Evolutionary conservation across 2,797 vertebrate genomes (phyloP).

Genomic region (Oryzias sinensis): DNA sequence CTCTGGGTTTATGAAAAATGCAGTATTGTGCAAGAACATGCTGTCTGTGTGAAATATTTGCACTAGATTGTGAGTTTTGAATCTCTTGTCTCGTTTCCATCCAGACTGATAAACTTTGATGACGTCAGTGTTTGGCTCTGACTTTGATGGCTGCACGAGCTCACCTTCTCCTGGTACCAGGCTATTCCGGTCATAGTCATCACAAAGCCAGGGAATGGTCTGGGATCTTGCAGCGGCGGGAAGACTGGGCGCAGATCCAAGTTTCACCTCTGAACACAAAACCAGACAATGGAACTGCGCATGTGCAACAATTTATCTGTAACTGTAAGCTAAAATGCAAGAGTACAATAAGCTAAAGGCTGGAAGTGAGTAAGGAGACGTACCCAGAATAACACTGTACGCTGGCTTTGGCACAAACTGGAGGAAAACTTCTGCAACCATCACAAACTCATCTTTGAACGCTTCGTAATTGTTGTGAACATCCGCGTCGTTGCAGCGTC

Average conservation of each 20-base stretch:
- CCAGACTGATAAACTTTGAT: no score
- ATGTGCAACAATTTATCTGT: background rate
- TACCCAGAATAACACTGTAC: conserved; percentile 26
- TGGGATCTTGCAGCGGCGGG: conserved; percentile 71
- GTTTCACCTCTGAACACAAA: conserved; percentile 34
- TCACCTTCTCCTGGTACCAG: conserved; percentile 98
- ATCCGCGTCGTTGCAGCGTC: conserved; percentile 8
- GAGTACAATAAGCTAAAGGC: background rate
- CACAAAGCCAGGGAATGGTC: conserved; percentile 46
- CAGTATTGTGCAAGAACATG: no score
- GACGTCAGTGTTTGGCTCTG: no score
- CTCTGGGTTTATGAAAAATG: no score
- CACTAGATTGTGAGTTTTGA: no score
- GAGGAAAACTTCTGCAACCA: conserved; percentile 14
- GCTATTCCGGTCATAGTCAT: conserved; percentile 85
- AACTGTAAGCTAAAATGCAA: background rate
- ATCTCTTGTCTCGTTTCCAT: no score
- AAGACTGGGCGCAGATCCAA: conserved; percentile 39
- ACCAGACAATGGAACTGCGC: background rate
- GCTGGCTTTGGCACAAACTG: conserved; percentile 2
- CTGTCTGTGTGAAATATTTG: no score
- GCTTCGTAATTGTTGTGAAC: conserved; percentile 3
- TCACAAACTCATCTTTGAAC: conserved; percentile 10
- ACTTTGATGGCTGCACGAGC: no score
- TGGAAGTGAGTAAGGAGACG: conserved; percentile 11